phyloP scores from a whole-genome alignment of 2,797 vertebrate species.

The Picus viridis region DNA sequence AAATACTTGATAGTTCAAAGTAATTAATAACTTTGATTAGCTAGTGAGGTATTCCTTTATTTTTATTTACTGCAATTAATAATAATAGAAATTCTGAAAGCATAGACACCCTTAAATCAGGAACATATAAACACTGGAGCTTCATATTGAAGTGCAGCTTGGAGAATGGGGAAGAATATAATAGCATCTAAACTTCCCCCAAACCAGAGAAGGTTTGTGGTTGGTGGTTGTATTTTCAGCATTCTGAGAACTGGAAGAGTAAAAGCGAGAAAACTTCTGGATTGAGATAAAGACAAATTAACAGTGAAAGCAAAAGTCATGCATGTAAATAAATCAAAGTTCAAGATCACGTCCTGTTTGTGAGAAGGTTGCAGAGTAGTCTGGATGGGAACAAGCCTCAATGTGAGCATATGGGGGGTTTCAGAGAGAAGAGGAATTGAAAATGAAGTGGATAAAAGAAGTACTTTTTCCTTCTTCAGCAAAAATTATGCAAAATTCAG shows the following conservation, averaged over 20 bases:
- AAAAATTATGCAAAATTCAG: constrained; percentile 6
- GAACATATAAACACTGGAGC: neutral
- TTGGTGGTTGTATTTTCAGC: neutral
- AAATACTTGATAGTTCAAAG: neutral
- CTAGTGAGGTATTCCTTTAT: neutral
- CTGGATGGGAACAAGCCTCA: neutral
- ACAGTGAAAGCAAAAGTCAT: neutral
- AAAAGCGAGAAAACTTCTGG: neutral
- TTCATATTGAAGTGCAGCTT: neutral
- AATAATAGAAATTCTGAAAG: neutral
- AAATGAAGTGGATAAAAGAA: neutral
- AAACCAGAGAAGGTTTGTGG: neutral
- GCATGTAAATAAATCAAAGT: neutral
- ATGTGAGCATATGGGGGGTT: neutral
- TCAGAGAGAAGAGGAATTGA: neutral
- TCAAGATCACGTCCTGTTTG: neutral
- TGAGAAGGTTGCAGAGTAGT: neutral
- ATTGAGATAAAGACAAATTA: too few relatives aligned
- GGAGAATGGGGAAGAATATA: neutral
- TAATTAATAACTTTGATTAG: neutral
- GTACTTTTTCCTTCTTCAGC: neutral
- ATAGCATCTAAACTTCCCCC: neutral
- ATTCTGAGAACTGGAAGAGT: neutral
- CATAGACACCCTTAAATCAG: neutral
- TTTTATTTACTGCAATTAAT: neutral